Evolutionary conservation across 2,797 vertebrate species (phyloP).

Genomic region (Stomatorhinus walkeri): DNA sequence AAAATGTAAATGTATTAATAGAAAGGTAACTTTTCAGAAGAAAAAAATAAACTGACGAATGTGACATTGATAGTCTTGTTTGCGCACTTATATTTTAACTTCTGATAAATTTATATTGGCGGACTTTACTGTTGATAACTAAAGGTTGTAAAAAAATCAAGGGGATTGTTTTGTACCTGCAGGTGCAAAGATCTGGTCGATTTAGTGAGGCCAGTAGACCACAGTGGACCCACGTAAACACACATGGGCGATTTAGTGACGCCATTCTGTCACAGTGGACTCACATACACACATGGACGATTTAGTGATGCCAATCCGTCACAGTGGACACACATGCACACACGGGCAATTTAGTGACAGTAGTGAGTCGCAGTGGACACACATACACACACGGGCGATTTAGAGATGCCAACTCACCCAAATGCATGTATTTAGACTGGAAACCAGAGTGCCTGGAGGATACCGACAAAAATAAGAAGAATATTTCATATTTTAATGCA

Average conservation of each 20-base stretch:
- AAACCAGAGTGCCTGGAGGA: background rate
- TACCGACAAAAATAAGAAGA: background rate
- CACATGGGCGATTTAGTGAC: background rate
- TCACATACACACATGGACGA: background rate
- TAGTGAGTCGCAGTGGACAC: background rate
- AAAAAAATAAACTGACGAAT: background rate
- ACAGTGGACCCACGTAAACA: background rate
- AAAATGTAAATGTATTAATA: background rate
- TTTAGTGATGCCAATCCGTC: background rate
- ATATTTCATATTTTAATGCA: background rate
- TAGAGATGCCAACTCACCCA: background rate
- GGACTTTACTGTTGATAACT: background rate
- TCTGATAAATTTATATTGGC: background rate
- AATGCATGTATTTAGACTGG: background rate
- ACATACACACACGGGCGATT: background rate
- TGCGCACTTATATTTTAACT: background rate
- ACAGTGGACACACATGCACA: background rate
- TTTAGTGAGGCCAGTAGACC: background rate
- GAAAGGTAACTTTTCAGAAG: background rate
- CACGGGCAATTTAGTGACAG: background rate
- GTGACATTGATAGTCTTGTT: background rate
- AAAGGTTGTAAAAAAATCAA: background rate
- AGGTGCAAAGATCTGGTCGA: background rate
- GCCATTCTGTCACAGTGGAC: background rate
- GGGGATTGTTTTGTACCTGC: background rate